phyloP scores from a whole-genome alignment of 2,113 vertebrate species.

The Neotoma lepida region DNA sequence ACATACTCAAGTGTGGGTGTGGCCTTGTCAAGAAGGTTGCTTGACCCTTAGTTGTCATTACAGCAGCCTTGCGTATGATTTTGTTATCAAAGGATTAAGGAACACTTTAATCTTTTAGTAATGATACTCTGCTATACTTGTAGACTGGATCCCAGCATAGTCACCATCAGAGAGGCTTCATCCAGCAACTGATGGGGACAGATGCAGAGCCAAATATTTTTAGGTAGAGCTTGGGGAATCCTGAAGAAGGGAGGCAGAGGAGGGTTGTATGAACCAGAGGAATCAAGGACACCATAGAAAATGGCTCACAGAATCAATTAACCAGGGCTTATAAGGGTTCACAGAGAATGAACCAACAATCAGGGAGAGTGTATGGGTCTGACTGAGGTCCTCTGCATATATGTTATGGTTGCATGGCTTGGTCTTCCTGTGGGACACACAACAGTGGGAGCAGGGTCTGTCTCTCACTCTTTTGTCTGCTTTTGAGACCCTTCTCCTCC shows the following conservation, averaged over 20 bases:
- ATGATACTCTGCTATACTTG: background rate
- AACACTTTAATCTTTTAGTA: background rate
- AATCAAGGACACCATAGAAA: background rate
- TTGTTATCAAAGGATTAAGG: background rate
- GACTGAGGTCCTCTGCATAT: background rate
- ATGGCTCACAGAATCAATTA: background rate
- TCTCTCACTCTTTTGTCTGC: background rate
- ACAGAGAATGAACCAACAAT: background rate
- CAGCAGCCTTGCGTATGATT: background rate
- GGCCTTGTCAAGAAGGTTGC: background rate
- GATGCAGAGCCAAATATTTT: background rate
- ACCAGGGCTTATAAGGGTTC: background rate
- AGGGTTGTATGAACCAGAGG: background rate
- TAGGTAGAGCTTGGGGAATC: background rate
- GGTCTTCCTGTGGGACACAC: background rate
- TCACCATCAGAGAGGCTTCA: background rate
- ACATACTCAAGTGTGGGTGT: too few relatives aligned
- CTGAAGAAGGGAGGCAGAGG: background rate
- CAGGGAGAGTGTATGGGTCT: background rate
- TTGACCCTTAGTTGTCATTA: background rate
- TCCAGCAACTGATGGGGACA: background rate
- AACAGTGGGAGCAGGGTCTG: background rate
- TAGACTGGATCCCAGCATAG: background rate
- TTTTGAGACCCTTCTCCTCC: background rate
- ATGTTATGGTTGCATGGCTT: background rate